phyloP scores from a whole-genome alignment of 2,113 vertebrate species.

The Pachypanchax playfairii region DNA sequence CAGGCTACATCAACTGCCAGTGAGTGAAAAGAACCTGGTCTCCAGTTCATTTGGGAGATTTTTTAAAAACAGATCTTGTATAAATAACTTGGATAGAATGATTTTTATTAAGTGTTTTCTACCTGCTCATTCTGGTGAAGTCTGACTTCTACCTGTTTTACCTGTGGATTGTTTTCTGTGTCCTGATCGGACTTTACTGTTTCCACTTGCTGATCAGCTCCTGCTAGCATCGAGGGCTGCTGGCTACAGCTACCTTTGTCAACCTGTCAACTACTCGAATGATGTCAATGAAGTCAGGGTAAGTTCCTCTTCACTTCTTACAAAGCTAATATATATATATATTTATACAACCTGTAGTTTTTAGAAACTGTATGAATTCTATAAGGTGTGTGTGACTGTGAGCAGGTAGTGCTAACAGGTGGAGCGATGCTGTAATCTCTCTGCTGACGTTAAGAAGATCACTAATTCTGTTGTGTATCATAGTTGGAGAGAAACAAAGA shows the following conservation, averaged over 20 bases:
- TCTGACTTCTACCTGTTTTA: background rate
- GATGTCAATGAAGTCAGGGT: slow-evolving; percentile 98
- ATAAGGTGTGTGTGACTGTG: no score
- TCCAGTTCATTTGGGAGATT: no score
- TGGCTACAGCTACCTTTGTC: slow-evolving; percentile 97
- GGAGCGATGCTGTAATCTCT: slow-evolving; percentile 18
- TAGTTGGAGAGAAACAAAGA: background rate
- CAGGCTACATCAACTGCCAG: no score
- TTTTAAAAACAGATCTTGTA: no score
- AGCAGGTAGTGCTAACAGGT: background rate
- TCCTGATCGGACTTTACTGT: slow-evolving; percentile 18
- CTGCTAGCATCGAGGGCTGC: slow-evolving; percentile 90
- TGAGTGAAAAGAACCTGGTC: no score
- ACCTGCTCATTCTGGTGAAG: background rate
- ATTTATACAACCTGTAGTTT: no score
- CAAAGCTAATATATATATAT: background rate
- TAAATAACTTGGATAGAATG: no score
- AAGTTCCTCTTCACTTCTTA: slow-evolving; percentile 62
- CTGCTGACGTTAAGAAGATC: slow-evolving; percentile 17
- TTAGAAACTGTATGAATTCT: no score
- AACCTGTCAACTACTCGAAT: slow-evolving; percentile 93
- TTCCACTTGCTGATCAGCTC: slow-evolving; percentile 80
- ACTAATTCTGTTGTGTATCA: slow-evolving; percentile 3
- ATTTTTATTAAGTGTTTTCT: background rate
- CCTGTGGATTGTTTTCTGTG: background rate